phyloP scores from a whole-genome alignment of 2,113 vertebrate genomes.

The Antechinus flavipes region DNA sequence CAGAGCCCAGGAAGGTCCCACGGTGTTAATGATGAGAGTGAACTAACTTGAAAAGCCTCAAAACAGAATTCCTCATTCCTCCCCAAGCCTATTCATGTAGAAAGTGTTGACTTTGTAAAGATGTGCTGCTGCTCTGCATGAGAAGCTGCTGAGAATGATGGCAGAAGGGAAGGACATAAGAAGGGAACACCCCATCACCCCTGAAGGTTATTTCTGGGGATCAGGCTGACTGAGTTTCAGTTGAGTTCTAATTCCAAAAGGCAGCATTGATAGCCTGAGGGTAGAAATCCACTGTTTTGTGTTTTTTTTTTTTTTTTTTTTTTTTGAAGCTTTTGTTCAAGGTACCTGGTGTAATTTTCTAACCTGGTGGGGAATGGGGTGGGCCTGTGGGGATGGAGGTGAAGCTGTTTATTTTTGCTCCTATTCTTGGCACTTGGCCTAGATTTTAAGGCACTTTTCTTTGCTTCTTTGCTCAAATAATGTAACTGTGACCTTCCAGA shows the following conservation, averaged over 20 bases:
- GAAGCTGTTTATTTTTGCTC: neutral
- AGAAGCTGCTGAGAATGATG: neutral
- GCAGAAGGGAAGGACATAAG: neutral
- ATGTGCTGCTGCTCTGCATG: neutral
- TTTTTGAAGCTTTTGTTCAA: neutral
- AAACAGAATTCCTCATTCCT: neutral
- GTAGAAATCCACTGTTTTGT: neutral
- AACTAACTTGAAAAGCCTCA: no score
- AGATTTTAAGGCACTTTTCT: neutral
- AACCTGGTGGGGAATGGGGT: neutral
- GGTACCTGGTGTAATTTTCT: neutral
- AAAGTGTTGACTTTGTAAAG: neutral
- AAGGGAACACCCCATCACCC: no score
- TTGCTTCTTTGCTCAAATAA: neutral
- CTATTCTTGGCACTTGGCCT: neutral
- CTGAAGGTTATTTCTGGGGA: no score
- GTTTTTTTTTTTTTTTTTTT: no score
- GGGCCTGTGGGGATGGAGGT: neutral
- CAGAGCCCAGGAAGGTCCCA: neutral
- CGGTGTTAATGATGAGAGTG: no score
- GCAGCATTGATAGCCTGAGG: neutral
- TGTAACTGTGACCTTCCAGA: neutral
- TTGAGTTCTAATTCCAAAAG: neutral
- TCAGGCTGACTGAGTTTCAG: neutral
- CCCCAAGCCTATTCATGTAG: no score